phyloP scores from a whole-genome alignment of 2,888 invertebrate genomes.

The Lordiphosa fenestrarum region DNA sequence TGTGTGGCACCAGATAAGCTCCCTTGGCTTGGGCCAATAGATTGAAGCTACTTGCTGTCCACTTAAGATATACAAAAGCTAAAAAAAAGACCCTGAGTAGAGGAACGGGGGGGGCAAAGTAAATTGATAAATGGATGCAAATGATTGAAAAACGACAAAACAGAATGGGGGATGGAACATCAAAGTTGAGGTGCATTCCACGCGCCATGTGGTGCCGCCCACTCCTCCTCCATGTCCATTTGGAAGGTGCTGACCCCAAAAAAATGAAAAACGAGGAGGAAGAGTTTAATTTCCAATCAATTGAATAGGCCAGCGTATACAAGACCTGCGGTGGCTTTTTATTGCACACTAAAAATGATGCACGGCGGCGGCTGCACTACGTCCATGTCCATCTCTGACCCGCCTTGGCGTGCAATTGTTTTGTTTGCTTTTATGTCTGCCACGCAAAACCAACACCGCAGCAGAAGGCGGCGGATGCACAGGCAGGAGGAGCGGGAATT shows the following conservation, averaged over 20 bases:
- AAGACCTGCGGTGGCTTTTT: constrained; percentile 50
- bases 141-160: constrained; percentile 76
- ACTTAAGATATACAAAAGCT: constrained; percentile 60
- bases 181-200: constrained; percentile 61
- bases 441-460: constrained; percentile 35
- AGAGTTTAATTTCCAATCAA: constrained; percentile 71
- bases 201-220: constrained; percentile 53
- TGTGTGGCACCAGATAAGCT: constrained; percentile 60
- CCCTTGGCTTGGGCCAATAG: constrained; percentile 45
- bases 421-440: constrained; percentile 65
- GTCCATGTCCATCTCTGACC: constrained; percentile 26
- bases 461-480: constrained; percentile 2
- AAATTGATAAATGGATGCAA: constrained; percentile 80
- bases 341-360: constrained; percentile 68
- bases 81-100: constrained; percentile 10
- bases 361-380: constrained; percentile 34
- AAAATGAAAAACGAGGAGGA: constrained; percentile 20
- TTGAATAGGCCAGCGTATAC: constrained; percentile 51
- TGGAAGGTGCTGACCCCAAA: constrained; percentile 55
- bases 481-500: constrained; percentile 29
- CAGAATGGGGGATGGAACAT: constrained; percentile 44
- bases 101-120: constrained; percentile 36
- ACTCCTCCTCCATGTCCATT: background rate
- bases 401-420: constrained; percentile 49
- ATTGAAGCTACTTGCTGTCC: constrained; percentile 56